Conservation (phyloP, 2,113 vertebrate genomes). For the Albula glossodonta region DNA sequence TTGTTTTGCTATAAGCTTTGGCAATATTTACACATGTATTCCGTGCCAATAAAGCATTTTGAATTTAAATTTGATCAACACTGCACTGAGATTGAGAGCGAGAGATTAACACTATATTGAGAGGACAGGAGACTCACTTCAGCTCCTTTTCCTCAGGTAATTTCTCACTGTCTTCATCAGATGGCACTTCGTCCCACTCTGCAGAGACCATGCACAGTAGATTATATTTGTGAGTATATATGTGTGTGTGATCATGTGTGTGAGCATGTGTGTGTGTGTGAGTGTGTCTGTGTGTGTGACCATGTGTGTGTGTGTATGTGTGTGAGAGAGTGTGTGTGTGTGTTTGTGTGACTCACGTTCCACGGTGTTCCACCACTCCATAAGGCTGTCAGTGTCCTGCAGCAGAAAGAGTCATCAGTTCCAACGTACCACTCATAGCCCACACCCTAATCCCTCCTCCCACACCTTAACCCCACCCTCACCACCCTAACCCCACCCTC, state of each 20-base stretch:
- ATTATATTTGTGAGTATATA: background rate
- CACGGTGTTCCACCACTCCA: conserved; percentile 74
- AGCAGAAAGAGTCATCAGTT: background rate
- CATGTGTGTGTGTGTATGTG: background rate
- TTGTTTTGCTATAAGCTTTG: no score
- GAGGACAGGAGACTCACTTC: conserved; percentile 47
- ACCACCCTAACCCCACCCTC: no score
- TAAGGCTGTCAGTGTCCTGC: conserved; percentile 74
- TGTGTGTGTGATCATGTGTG: background rate
- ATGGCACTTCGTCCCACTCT: conserved; percentile 72
- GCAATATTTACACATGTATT: no score
- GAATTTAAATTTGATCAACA: background rate
- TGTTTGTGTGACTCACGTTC: conserved; percentile 58
- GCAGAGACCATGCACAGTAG: conserved; percentile 27
- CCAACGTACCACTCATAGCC: background rate
- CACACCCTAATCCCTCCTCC: background rate
- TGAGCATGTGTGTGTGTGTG: background rate
- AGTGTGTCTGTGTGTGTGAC: no score
- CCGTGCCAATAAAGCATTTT: no score
- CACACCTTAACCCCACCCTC: no score
- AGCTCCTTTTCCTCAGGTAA: conserved; percentile 55
- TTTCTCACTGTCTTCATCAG: conserved; percentile 58
- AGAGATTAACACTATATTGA: background rate
- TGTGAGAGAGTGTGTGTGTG: background rate
- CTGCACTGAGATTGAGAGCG: no score